Percentiles rank a stretch among this genome's conserved stretches.
These are phyloP conservation scores for Eulacestoma nigropectus DNA, from an alignment of 2,113 vertebrate species.

Conservation along the genomic window DNA sequence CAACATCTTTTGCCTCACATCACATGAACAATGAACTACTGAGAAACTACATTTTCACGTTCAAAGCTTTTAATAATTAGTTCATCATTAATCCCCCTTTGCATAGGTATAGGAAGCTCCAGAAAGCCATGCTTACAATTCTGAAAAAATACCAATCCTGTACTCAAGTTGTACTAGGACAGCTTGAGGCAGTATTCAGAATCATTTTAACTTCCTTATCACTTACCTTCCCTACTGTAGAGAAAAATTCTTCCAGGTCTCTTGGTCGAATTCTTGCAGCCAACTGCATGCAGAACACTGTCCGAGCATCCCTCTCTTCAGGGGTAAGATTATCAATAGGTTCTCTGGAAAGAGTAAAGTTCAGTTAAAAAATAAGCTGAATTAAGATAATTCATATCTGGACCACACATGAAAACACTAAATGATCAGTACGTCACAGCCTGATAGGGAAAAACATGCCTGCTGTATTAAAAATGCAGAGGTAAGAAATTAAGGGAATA, in stretches of 20 bases:
- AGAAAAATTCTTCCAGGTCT: slow-evolving; percentile 97
- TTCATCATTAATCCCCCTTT: background rate
- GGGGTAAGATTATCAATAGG: slow-evolving; percentile 93
- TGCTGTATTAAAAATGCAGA: background rate
- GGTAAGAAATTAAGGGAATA: background rate
- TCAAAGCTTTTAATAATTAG: background rate
- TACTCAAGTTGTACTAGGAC: background rate
- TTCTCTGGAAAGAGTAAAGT: slow-evolving; percentile 68
- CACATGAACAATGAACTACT: background rate
- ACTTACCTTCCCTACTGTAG: slow-evolving; percentile 92
- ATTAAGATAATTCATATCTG: background rate
- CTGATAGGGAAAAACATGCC: background rate
- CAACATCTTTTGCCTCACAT: background rate
- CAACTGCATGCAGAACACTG: slow-evolving; percentile 97
- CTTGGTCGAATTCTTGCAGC: slow-evolving; percentile 94
- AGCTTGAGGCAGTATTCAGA: background rate
- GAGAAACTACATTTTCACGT: background rate
- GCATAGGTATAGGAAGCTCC: background rate
- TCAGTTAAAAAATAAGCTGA: background rate
- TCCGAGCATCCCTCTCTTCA: slow-evolving; percentile 93
- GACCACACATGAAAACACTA: background rate
- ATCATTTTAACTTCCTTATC: background rate
- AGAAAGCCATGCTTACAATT: background rate
- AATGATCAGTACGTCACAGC: background rate
- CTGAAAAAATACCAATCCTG: background rate